Evolutionary conservation across 2,888 invertebrate species (phyloP), one percentile per base, ranked within the genome.

Genomic region (Temnothorax unifasciatus): DNA sequence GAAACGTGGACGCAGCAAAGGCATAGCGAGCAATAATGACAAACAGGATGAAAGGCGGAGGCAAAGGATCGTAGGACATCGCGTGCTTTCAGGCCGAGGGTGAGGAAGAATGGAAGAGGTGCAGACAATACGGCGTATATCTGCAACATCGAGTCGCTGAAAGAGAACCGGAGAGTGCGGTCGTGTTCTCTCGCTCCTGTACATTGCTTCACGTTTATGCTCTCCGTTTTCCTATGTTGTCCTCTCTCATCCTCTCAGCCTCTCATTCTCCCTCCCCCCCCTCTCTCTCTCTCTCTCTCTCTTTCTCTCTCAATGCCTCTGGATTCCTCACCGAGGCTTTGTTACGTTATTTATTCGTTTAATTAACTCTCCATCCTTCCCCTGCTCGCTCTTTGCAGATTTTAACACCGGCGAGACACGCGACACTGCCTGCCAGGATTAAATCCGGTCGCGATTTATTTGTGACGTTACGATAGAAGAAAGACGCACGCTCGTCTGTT

Each of bases 281-380:
- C 34, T 4, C 34, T 34, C 34, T 3, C 34, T 34, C 34, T 6
- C 34, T 34, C 34, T 34, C 34, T 34, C 34, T 34, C 63, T 75
- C 71, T 73, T 54, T 54, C 75, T 38, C 52, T 9, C 57, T 34
- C 69, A 44, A 52, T 59, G 13, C 69, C 47, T 68, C 83, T 63
- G 54, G 82, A 69, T 75, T 71, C 84, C 77, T 83, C 82, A 81
- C 86, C 82, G 83, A 81, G 87, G 91, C 92, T 93, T 93, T 93
- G 93, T 93, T 91, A 88, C 91, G 92, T 93, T 94, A 94, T 94
- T 94, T 94, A 94, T 93, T 93, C 93, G 93, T 94, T 94, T 94
- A 94, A 94, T 94, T 94, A 94, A 94, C 93, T 93, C 91, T 86
- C 90, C 90, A 88, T 89, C 91, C 90, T 89, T 85, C 81, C 77